Percentiles rank a stretch among this genome's conserved stretches.
Evolutionary conservation across 2,888 invertebrate species (phyloP).

Genomic region (Aquatica leii): DNA sequence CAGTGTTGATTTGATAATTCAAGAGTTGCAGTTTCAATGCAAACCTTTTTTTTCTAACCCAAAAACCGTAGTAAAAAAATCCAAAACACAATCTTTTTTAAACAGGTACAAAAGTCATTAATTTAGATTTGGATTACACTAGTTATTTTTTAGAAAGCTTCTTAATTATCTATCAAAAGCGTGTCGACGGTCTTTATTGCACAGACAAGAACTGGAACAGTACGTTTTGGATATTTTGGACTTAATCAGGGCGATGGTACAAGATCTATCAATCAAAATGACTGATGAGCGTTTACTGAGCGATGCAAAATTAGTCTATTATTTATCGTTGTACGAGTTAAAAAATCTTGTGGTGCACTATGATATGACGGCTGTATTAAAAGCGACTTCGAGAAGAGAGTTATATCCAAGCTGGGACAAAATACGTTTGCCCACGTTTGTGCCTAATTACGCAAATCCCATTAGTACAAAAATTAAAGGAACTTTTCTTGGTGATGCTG

Average conservation of each 20-base stretch:
- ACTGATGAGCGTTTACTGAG: constrained; percentile 71
- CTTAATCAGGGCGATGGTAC: constrained; percentile 68
- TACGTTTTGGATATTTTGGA: constrained; percentile 64
- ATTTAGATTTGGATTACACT: constrained; percentile 36
- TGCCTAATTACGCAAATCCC: constrained; percentile 46
- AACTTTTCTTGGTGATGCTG: constrained; percentile 77
- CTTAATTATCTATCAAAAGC: constrained; percentile 65
- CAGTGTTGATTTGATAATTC: constrained; percentile 68
- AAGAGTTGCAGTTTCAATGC: constrained; percentile 67
- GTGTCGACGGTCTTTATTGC: constrained; percentile 68
- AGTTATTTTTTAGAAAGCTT: constrained; percentile 45
- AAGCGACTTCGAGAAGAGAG: constrained; percentile 72
- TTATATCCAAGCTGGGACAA: constrained; percentile 68
- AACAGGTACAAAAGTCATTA: too few species aligned
- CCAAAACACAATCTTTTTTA: too few species aligned
- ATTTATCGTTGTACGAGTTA: constrained; percentile 73
- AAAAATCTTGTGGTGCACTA: constrained; percentile 63
- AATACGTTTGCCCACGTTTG: constrained; percentile 71
- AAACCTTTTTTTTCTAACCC: constrained; percentile 30
- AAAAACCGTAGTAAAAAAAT: too few species aligned
- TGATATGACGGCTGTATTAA: constrained; percentile 67
- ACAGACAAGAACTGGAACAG: constrained; percentile 74
- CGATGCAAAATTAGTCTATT: constrained; percentile 70
- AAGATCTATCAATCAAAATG: constrained; percentile 67
- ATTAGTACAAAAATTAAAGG: constrained; percentile 49